Percentiles rank a stretch among this genome's conserved stretches.
Evolutionary conservation across 2,797 vertebrate genomes (phyloP).

Genomic region (Argentina silus): DNA sequence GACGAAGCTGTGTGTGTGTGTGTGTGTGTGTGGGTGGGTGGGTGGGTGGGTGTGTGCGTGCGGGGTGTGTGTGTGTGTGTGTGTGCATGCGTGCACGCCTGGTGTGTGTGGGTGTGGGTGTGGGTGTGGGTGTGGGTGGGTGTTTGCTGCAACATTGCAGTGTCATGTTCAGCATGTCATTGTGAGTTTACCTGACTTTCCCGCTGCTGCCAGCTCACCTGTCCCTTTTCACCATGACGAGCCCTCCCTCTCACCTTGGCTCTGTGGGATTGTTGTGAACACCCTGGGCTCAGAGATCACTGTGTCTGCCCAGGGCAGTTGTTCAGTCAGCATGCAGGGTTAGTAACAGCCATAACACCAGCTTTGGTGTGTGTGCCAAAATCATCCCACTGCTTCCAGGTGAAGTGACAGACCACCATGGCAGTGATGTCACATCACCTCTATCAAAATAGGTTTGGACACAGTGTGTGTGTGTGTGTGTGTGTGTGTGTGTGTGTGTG

Average conservation of each 20-base stretch:
- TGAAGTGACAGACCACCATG: slow-evolving; percentile 68
- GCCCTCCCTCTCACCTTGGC: slow-evolving; percentile 18
- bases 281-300: slow-evolving; percentile 22
- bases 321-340: slow-evolving; percentile 38
- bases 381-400: slow-evolving; percentile 56
- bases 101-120: not conserved
- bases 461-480: slow-evolving; percentile 12
- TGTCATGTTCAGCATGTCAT: slow-evolving; percentile 17
- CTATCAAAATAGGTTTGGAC: slow-evolving; percentile 40
- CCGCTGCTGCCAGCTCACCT: slow-evolving; percentile 32
- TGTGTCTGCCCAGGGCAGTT: slow-evolving; percentile 22
- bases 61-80: not conserved
- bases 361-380: slow-evolving; percentile 32
- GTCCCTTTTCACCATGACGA: slow-evolving; percentile 18
- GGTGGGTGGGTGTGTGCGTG: slow-evolving; percentile 42
- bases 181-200: slow-evolving; percentile 14
- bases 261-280: not conserved
- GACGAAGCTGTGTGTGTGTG: slow-evolving; percentile 8
- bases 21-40: slow-evolving; percentile 32
- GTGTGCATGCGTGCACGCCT: not conserved
- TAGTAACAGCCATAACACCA: slow-evolving; percentile 40
- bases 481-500: slow-evolving; percentile 10
- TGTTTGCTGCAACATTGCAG: not conserved
- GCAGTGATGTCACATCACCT: slow-evolving; percentile 63
- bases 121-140: not conserved